phyloP scores from a whole-genome alignment of 2,797 vertebrate species.

The Todus mexicanus region DNA sequence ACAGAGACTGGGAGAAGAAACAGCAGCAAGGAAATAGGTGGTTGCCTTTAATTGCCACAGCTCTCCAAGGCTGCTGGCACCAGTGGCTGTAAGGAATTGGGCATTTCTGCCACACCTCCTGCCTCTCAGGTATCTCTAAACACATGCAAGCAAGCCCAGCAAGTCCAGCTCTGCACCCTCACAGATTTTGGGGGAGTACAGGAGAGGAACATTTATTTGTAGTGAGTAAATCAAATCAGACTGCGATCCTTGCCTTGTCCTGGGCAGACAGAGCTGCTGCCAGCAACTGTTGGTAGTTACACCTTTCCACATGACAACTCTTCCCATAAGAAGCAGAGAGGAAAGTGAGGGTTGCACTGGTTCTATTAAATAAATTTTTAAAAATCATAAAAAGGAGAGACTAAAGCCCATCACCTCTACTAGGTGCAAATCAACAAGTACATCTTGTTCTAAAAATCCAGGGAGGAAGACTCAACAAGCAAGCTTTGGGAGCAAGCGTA shows the following conservation, averaged over 20 bases:
- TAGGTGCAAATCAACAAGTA: neutral
- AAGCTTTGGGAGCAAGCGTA: neutral
- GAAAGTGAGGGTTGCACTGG: neutral
- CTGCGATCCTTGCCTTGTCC: neutral
- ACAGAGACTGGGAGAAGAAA: neutral
- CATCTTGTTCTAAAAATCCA: neutral
- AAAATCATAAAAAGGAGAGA: neutral
- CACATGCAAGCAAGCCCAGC: neutral
- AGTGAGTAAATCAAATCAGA: fast-evolving
- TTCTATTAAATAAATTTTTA: neutral
- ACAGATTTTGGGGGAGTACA: fast-evolving
- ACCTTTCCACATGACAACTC: neutral
- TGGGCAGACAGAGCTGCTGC: neutral
- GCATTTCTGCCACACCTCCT: neutral
- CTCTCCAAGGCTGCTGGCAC: neutral
- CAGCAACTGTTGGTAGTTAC: neutral
- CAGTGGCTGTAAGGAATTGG: neutral
- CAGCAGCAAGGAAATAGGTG: neutral
- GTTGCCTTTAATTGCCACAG: neutral
- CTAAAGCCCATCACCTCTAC: neutral
- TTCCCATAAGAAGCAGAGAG: neutral
- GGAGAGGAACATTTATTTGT: neutral
- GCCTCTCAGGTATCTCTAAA: neutral
- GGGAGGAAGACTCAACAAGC: neutral
- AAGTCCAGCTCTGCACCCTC: neutral